These are phyloP conservation scores for Diorhabda carinulata DNA, from an alignment of 1,140 invertebrate genomes.

Conservation along the genomic window DNA sequence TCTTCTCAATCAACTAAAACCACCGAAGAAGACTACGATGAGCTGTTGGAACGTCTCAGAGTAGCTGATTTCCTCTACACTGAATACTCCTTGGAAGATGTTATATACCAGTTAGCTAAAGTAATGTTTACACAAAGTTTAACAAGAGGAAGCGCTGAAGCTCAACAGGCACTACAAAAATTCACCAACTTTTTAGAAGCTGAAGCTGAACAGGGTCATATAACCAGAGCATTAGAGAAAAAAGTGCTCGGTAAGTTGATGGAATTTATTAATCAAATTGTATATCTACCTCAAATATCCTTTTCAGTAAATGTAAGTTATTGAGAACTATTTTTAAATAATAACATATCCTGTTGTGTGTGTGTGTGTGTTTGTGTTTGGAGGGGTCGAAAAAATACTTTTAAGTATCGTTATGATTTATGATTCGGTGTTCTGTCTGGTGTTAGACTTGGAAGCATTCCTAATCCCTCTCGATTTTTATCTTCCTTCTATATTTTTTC, in stretches of 20 bases:
- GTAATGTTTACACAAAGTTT: slow-evolving; percentile 71
- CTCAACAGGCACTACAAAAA: slow-evolving; percentile 63
- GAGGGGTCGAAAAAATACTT: no score
- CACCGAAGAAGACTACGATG: slow-evolving; percentile 55
- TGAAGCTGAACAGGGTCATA: slow-evolving; percentile 65
- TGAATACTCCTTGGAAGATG: slow-evolving; percentile 68
- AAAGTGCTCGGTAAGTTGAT: slow-evolving; percentile 62
- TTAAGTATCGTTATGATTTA: no score
- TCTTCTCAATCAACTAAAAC: slow-evolving; percentile 4
- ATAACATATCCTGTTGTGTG: no score
- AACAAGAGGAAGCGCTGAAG: slow-evolving; percentile 59
- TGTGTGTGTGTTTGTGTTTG: no score
- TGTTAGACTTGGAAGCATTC: no score
- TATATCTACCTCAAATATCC: no score
- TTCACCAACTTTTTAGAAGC: slow-evolving; percentile 66
- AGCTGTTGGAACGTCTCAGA: slow-evolving; percentile 57
- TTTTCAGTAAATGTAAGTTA: no score
- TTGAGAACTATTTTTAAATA: no score
- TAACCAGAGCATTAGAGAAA: slow-evolving; percentile 65
- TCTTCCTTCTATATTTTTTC: no score
- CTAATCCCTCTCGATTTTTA: no score
- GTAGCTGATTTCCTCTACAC: slow-evolving; percentile 65
- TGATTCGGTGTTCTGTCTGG: no score
- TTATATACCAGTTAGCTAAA: slow-evolving; percentile 72
- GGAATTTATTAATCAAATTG: no score